These are phyloP conservation scores for Hippocampus zosterae DNA, from an alignment of 2,113 vertebrate genomes.

Conservation along the genomic window DNA sequence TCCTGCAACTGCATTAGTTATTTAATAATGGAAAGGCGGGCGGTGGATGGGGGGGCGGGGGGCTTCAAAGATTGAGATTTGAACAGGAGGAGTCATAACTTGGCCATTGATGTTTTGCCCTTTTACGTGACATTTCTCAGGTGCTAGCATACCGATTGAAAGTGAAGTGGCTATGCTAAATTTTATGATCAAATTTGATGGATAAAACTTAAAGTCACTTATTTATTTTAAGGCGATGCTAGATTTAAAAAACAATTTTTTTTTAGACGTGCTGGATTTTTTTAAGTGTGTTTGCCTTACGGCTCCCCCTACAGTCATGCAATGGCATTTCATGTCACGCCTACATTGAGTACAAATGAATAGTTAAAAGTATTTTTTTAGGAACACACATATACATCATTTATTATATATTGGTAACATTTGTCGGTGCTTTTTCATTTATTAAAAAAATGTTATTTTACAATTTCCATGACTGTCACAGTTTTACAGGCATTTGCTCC, in stretches of 20 bases:
- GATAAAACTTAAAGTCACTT: background rate
- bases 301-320: background rate
- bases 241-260: background rate
- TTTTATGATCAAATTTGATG: background rate
- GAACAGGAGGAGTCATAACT: slow-evolving; percentile 18
- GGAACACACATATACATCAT: no score
- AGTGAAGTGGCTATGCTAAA: background rate
- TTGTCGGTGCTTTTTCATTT: no score
- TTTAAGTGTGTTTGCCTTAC: background rate
- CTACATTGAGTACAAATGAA: no score
- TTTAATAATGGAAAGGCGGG: slow-evolving; percentile 27
- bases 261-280: background rate
- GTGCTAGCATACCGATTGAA: background rate
- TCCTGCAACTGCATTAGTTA: slow-evolving; percentile 42
- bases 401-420: no score
- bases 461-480: no score
- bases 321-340: no score
- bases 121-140: background rate
- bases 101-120: background rate
- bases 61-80: slow-evolving; percentile 27
- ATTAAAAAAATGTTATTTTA: no score
- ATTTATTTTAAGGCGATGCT: background rate
- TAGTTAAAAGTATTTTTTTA: no score
- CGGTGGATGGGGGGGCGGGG: background rate
- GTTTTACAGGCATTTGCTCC: background rate